A percentile compares a stretch with the other conserved stretches of the same genome.
Conservation (phyloP, 1,140 invertebrate species). For the Nautilus pompilius region DNA sequence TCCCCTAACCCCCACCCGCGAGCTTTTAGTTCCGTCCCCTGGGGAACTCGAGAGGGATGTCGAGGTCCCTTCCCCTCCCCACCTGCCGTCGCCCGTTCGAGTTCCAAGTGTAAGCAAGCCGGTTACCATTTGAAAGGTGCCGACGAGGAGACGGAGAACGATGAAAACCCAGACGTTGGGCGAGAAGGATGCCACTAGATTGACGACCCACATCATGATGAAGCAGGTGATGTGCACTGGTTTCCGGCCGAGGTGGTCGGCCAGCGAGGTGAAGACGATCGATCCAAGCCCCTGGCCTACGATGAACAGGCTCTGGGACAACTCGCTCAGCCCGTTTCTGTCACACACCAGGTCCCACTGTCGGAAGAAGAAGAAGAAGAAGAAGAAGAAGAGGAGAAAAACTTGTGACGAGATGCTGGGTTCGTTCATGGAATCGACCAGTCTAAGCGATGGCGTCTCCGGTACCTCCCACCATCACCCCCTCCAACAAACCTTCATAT, state of each 20-base stretch:
- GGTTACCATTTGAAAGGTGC: conserved; percentile 25
- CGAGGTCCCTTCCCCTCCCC: no score
- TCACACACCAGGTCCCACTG: conserved; percentile 45
- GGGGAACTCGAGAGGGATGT: no score
- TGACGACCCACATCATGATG: conserved; percentile 2
- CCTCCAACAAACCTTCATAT: no score
- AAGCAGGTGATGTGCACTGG: conserved; percentile 14
- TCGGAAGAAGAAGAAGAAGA: neutral
- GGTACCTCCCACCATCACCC: no score
- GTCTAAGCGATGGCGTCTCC: no score
- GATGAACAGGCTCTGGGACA: conserved; percentile 28
- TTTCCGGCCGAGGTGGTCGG: conserved; percentile 31
- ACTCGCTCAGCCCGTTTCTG: conserved; percentile 18
- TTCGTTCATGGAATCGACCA: no score
- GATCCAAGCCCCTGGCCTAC: conserved; percentile 28
- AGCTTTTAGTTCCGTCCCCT: no score
- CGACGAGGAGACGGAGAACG: conserved; percentile 15
- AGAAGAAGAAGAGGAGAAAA: no score
- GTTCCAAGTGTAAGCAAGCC: no score
- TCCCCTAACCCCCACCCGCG: no score
- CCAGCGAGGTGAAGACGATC: conserved; percentile 17
- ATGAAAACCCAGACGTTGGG: conserved; percentile 13
- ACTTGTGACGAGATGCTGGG: no score
- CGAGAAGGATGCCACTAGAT: conserved; percentile 11
- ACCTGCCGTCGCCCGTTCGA: no score